Conservation (phyloP, 2,888 invertebrate species). For the Acrobasis suavella region DNA sequence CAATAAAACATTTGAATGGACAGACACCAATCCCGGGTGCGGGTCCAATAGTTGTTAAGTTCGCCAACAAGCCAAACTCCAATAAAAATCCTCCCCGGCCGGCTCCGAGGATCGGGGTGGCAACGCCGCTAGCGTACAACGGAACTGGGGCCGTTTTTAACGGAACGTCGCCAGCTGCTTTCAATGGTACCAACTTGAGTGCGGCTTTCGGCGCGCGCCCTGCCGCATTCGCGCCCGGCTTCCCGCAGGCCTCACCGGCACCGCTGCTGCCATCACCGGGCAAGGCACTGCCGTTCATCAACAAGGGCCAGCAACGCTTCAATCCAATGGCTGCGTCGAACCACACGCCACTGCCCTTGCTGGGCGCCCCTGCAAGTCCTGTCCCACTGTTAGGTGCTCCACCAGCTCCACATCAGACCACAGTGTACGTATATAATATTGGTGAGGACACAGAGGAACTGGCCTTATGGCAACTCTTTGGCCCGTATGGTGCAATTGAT, state of each 20-base stretch:
- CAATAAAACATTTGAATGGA: slow-evolving; percentile 73
- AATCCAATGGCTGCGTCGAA: slow-evolving; percentile 77
- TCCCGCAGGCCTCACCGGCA: slow-evolving; percentile 73
- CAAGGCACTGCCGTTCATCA: slow-evolving; percentile 78
- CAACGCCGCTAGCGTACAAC: slow-evolving; percentile 66
- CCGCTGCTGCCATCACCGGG: slow-evolving; percentile 77
- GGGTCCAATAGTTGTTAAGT: slow-evolving; percentile 75
- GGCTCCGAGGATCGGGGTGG: slow-evolving; percentile 57
- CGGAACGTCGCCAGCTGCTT: slow-evolving; percentile 60
- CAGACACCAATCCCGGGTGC: slow-evolving; percentile 70
- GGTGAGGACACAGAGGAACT: slow-evolving; percentile 80
- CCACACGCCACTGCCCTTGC: slow-evolving; percentile 70
- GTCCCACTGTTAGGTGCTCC: slow-evolving; percentile 68
- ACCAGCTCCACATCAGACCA: slow-evolving; percentile 72
- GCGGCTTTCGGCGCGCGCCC: slow-evolving; percentile 70
- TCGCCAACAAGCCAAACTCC: slow-evolving; percentile 76
- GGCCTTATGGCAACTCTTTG: slow-evolving; percentile 78
- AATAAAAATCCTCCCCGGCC: slow-evolving; percentile 70
- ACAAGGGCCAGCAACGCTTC: slow-evolving; percentile 77
- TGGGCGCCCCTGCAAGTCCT: slow-evolving; percentile 73
- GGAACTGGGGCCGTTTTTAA: slow-evolving; percentile 70
- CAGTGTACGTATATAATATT: slow-evolving; percentile 80
- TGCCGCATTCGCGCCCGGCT: slow-evolving; percentile 65
- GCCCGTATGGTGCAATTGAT: slow-evolving; percentile 79
- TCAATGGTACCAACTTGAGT: slow-evolving; percentile 67